A percentile compares a stretch with the other conserved stretches of the same genome.
These are phyloP conservation scores for Diploscapter pachys DNA, from an alignment of 1,140 invertebrate species.

Conservation along the genomic window DNA sequence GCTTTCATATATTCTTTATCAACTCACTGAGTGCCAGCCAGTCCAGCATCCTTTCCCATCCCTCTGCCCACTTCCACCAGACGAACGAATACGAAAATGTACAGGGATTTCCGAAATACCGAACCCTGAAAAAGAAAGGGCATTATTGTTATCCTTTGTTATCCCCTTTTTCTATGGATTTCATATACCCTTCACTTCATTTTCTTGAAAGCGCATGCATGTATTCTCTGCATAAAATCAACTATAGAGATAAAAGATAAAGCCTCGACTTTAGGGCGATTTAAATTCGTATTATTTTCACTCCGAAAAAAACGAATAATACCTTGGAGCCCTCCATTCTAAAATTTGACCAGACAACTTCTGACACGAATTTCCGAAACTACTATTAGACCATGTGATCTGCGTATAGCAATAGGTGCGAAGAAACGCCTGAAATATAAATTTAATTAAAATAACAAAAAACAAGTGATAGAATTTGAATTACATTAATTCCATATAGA, in stretches of 20 bases:
- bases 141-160: too few relatives aligned
- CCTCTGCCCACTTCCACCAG: constrained; percentile 31
- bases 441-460: too few relatives aligned
- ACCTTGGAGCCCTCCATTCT: constrained; percentile 7
- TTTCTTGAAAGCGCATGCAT: too few relatives aligned
- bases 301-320: neutral
- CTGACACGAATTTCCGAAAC: neutral
- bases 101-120: constrained; percentile 34
- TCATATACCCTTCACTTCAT: too few relatives aligned
- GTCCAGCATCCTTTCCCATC: constrained; percentile 31
- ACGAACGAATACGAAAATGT: constrained; percentile 32
- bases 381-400: constrained; percentile 9
- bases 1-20: neutral
- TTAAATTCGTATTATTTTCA: neutral
- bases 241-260: too few relatives aligned
- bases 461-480: too few relatives aligned
- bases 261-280: too few relatives aligned
- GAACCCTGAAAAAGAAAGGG: constrained; percentile 19
- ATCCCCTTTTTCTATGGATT: too few relatives aligned
- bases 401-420: constrained; percentile 8
- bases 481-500: too few relatives aligned
- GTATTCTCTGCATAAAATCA: too few relatives aligned
- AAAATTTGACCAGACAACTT: neutral
- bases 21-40: constrained; percentile 33
- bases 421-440: constrained; percentile 2